A percentile compares a stretch with the other conserved stretches of the same genome.
phyloP scores from a whole-genome alignment of 1,140 invertebrate genomes.

The Thalassaphorura encarpata region DNA sequence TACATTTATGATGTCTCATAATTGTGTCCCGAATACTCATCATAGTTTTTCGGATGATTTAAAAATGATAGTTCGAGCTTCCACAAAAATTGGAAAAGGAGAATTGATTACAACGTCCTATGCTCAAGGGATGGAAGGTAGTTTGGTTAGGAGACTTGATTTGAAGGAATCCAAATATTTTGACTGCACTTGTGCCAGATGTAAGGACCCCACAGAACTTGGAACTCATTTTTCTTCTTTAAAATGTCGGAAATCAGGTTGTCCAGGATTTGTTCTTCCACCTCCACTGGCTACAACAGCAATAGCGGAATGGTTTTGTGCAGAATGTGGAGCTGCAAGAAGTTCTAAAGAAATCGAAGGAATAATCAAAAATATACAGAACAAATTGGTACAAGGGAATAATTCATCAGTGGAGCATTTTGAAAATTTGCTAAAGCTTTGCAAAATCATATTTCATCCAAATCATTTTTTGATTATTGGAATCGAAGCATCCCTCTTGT shows the following conservation, averaged over 20 bases:
- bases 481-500: conserved; percentile 53
- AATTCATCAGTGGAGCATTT: conserved; percentile 35
- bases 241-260: conserved; percentile 44
- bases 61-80: conserved; percentile 54
- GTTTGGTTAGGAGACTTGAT: conserved; percentile 54
- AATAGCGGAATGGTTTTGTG: conserved; percentile 58
- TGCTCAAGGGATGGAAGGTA: conserved; percentile 62
- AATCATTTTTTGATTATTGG: conserved; percentile 50
- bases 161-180: conserved; percentile 66
- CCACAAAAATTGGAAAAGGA: conserved; percentile 50
- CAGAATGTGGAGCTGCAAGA: conserved; percentile 53
- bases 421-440: conserved; percentile 53
- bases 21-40: conserved; percentile 68
- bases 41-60: conserved; percentile 44
- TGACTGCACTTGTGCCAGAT: conserved; percentile 57
- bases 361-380: conserved; percentile 49
- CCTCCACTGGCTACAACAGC: conserved; percentile 53
- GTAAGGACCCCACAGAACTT: conserved; percentile 61
- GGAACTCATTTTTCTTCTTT: conserved; percentile 62
- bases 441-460: conserved; percentile 54
- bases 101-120: conserved; percentile 59
- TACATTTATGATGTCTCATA: conserved; percentile 63
- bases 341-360: conserved; percentile 47
- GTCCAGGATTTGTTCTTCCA: conserved; percentile 54
- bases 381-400: conserved; percentile 38